phyloP scores from a whole-genome alignment of 2,113 vertebrate genomes.

The Channa argus region DNA sequence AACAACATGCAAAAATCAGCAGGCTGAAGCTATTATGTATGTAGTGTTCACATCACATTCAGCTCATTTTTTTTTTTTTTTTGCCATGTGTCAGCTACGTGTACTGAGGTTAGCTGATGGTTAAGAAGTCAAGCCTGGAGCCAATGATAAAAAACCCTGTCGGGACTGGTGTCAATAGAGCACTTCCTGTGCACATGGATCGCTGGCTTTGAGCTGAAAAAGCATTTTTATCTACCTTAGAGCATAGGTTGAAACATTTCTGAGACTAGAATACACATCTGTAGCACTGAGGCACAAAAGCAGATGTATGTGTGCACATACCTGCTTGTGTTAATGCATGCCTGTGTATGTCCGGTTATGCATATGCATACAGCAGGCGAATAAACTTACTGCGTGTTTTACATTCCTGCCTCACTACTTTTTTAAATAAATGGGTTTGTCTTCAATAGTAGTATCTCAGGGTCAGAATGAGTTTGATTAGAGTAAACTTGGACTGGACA shows the following conservation, averaged over 20 bases:
- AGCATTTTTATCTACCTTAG: not conserved
- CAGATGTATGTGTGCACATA: slow-evolving; percentile 10
- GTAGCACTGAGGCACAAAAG: not conserved
- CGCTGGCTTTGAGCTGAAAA: slow-evolving; percentile 31
- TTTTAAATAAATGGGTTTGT: too few species aligned
- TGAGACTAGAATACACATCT: not conserved
- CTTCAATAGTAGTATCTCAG: not conserved
- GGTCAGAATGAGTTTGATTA: slow-evolving; percentile 42
- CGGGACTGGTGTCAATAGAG: slow-evolving; percentile 47
- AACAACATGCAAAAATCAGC: slow-evolving; percentile 34
- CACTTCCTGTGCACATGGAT: slow-evolving; percentile 38
- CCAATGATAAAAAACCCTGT: slow-evolving; percentile 45
- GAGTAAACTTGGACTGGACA: slow-evolving; percentile 3
- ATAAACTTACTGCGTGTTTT: slow-evolving; percentile 12
- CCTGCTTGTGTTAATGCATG: not conserved
- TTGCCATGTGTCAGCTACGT: slow-evolving; percentile 52
- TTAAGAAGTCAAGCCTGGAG: slow-evolving; percentile 9
- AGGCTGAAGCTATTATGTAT: slow-evolving; percentile 8
- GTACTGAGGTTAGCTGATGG: slow-evolving; percentile 4
- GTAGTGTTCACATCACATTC: slow-evolving; percentile 2
- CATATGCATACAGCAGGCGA: not conserved
- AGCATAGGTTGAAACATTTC: not conserved
- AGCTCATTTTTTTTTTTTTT: too few species aligned
- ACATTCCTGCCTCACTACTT: slow-evolving; percentile 3
- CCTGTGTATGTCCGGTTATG: not conserved